Evolutionary conservation across 1,140 invertebrate species (phyloP).

Genomic region (Pinna nobilis): DNA sequence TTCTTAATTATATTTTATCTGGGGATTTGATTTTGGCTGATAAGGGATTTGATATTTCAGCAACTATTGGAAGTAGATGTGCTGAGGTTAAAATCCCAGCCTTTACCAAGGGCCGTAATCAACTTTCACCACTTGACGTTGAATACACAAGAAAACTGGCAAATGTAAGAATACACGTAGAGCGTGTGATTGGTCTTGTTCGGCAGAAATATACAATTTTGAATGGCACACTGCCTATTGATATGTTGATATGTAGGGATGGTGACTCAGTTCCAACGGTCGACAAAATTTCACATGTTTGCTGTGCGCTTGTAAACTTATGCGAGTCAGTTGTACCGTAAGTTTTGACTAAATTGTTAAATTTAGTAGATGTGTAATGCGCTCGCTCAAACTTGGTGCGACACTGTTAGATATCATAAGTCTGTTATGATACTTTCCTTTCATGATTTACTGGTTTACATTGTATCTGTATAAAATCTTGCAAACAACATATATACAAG

Average conservation of each 20-base stretch:
- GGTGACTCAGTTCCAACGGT: neutral
- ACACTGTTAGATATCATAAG: too few species aligned
- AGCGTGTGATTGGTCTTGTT: constrained; percentile 58
- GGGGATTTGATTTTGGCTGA: constrained; percentile 46
- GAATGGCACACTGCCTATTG: constrained; percentile 31
- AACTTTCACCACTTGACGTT: constrained; percentile 47
- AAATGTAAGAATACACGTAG: constrained; percentile 63
- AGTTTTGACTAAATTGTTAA: too few species aligned
- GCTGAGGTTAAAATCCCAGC: constrained; percentile 44
- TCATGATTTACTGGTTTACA: too few species aligned
- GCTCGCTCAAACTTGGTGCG: too few species aligned
- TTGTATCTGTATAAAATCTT: too few species aligned
- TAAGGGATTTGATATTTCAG: constrained; percentile 42
- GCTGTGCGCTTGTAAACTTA: constrained; percentile 40
- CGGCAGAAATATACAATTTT: constrained; percentile 40
- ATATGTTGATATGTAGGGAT: constrained; percentile 23
- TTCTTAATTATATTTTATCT: constrained; percentile 38
- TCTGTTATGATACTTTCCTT: too few species aligned
- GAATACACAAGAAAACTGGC: constrained; percentile 59
- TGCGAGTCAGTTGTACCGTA: too few species aligned
- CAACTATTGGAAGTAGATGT: constrained; percentile 21
- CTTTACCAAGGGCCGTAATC: constrained; percentile 42
- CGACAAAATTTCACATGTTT: constrained; percentile 37
- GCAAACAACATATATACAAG: too few species aligned
- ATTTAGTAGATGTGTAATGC: too few species aligned